Base-by-base conservation (phyloP, 2,113 vertebrate species). In the Hypomesus transpacificus region DNA sequence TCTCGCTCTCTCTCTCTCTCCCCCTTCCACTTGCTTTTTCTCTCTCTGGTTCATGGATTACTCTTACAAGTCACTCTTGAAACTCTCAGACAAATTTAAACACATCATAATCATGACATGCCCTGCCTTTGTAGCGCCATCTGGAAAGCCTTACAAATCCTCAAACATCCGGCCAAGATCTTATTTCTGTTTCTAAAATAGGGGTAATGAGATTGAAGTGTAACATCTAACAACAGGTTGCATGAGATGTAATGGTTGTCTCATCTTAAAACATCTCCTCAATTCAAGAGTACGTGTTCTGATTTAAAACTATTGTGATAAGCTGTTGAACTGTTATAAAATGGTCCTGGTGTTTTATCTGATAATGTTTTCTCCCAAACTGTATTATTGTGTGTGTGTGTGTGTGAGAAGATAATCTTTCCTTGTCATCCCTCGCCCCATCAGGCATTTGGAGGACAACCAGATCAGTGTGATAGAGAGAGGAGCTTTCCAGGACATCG, bases 401-500 rank as follows among this genome's bases (percentile, higher is more conserved):
- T 69, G 24, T 26, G 28, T 6, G 18, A 13, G 39, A 46, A 46
- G 39, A 46, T 46, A 46, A 46, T 7, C 22, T 31, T 8, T 69
- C 68, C 57, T 65, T 85, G 34, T 79, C 53, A 65, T 17, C 80
- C 0, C 79, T 9, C 54, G 0, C 79, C 34, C 2, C 80, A 66
- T 2, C 80, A 99, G 97, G 59, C 96, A 98, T 83, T 93, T 99
- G 91, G 96, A 98, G 91, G 96, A 98, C 85, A 99, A 99, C 90
- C 96, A 98, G 82, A 94, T 99, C 88, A 98, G 91, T 39, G 87
- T 96, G 75, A 93, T 99, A 2, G 97, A 98, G 89, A 92, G 96
- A 90, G 97, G 97, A 87, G 94, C 97, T 17, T 99, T 99, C 88
- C 96, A 98, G 87, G 97, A 98, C 84, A 93, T 99, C 76, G 94